Percentiles rank a stretch among this genome's conserved stretches.
phyloP scores from a whole-genome alignment of 2,113 vertebrate genomes.

The Odocoileus virginianus region DNA sequence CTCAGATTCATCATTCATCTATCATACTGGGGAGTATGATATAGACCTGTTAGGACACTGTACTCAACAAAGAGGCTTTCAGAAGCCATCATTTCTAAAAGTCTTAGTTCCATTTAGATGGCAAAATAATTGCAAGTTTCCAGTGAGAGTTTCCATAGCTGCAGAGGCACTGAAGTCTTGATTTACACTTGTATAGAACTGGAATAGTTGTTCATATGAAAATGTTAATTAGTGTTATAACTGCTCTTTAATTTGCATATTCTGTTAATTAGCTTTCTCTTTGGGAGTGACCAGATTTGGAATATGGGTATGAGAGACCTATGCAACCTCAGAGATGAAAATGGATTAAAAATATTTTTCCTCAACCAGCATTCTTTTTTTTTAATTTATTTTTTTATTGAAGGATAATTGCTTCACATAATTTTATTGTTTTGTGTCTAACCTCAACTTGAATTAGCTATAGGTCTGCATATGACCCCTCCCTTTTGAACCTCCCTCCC shows the following conservation, averaged over 20 bases:
- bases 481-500: background rate
- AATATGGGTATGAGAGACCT: background rate
- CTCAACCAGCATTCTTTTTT: background rate
- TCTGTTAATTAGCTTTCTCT: constrained; percentile 48
- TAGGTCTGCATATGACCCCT: background rate
- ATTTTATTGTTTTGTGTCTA: background rate
- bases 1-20: background rate
- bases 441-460: background rate
- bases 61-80: background rate
- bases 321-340: background rate
- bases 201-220: background rate
- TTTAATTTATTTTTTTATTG: background rate
- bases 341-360: background rate
- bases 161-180: constrained; percentile 8
- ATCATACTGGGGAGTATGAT: background rate
- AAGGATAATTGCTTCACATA: background rate
- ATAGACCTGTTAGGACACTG: background rate
- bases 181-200: constrained; percentile 33
- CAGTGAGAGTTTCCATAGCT: background rate
- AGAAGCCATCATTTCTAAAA: background rate
- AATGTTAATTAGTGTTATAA: constrained; percentile 44
- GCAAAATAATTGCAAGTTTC: constrained; percentile 27
- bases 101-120: background rate
- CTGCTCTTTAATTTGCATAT: constrained; percentile 53
- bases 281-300: constrained; percentile 18